These are phyloP conservation scores for Lucilia cuprina DNA, from an alignment of 1,140 invertebrate genomes.

Conservation along the genomic window DNA sequence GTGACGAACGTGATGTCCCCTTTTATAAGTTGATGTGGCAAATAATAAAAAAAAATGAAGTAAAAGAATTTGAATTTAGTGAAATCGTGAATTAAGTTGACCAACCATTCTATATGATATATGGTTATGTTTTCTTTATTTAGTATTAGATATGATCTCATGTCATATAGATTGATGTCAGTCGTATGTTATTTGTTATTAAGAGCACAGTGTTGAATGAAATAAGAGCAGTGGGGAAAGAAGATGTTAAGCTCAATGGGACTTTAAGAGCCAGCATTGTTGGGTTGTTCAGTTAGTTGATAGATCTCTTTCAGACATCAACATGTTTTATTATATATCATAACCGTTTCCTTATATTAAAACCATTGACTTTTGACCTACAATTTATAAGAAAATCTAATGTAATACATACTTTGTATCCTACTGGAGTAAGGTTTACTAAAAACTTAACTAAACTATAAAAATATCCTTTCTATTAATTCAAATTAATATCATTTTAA, in stretches of 20 bases:
- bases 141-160: slow-evolving; percentile 31
- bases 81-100: slow-evolving; percentile 7
- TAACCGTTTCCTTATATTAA: no score
- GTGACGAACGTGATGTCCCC: neutral
- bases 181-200: neutral
- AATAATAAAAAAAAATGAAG: neutral
- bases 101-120: slow-evolving; percentile 21
- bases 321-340: no score
- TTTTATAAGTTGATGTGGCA: neutral
- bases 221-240: neutral
- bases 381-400: no score
- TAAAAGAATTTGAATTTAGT: neutral
- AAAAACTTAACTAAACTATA: neutral
- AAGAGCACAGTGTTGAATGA: no score
- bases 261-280: no score
- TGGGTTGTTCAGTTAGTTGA: no score
- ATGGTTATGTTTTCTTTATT: slow-evolving; percentile 23
- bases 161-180: slow-evolving; percentile 18
- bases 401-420: no score
- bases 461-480: neutral
- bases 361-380: no score
- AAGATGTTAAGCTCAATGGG: neutral
- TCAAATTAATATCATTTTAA: no score
- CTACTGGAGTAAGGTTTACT: no score
- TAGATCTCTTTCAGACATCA: no score